Percentiles rank a stretch among this genome's conserved stretches.
These are phyloP conservation scores for Exephanes ischioxanthus DNA, from an alignment of 2,888 invertebrate genomes.

Conservation along the genomic window DNA sequence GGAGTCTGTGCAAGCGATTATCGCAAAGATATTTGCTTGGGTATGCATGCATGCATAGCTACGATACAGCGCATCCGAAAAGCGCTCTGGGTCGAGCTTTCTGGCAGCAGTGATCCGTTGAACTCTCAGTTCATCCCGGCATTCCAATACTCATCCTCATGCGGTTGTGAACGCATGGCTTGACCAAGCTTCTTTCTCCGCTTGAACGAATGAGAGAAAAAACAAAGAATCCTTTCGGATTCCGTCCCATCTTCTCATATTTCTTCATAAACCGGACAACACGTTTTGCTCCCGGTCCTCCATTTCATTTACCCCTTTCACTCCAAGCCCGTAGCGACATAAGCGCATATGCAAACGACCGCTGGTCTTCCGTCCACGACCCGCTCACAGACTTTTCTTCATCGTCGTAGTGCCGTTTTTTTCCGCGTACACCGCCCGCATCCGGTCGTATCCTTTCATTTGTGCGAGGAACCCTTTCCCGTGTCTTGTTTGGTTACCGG, in stretches of 20 bases:
- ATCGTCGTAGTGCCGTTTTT: conserved; percentile 27
- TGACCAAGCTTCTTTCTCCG: background rate
- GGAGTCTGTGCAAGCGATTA: conserved; percentile 1
- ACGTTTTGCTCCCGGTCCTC: background rate
- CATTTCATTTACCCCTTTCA: conserved; percentile 47
- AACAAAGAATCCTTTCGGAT: conserved; percentile 17
- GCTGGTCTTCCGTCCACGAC: conserved; percentile 24
- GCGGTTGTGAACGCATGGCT: background rate
- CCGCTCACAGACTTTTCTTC: conserved; percentile 23
- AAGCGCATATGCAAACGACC: conserved; percentile 46
- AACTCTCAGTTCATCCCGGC: conserved; percentile 4
- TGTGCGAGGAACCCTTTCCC: conserved; percentile 48
- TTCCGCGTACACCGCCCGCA: conserved; percentile 28
- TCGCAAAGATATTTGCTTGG: conserved; percentile 54
- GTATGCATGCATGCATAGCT: conserved; percentile 52
- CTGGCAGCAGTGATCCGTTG: conserved; percentile 24
- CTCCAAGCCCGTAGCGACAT: conserved; percentile 12
- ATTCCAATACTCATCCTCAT: conserved; percentile 2
- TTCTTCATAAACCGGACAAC: conserved; percentile 40
- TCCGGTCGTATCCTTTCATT: conserved; percentile 54
- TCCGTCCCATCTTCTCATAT: background rate
- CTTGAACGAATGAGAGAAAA: background rate
- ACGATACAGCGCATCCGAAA: conserved; percentile 10
- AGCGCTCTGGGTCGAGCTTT: conserved; percentile 17
- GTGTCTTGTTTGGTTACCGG: conserved; percentile 41